These are phyloP conservation scores for Trogon surrucura DNA, from an alignment of 2,113 vertebrate genomes.

Conservation along the genomic window DNA sequence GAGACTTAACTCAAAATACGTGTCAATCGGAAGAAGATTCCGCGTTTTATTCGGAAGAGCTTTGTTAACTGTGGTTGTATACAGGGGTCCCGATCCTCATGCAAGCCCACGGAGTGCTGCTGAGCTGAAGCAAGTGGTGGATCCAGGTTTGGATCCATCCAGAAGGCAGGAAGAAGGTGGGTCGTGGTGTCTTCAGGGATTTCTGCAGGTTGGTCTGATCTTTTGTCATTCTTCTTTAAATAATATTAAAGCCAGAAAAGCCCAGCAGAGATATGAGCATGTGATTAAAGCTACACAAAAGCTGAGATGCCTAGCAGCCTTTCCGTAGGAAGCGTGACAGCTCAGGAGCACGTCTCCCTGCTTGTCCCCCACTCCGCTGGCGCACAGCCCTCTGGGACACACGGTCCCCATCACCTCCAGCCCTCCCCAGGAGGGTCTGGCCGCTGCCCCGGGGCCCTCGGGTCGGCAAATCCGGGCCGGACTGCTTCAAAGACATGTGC, in stretches of 20 bases:
- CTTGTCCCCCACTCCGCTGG: background rate
- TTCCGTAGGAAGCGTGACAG: background rate
- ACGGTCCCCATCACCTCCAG: accelerated
- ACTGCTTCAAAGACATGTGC: accelerated
- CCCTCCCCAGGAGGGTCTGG: background rate
- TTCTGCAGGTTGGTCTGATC: background rate
- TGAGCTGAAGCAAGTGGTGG: background rate
- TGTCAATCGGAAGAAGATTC: background rate
- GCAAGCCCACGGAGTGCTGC: background rate
- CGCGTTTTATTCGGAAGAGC: background rate
- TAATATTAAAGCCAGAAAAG: background rate
- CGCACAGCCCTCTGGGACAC: background rate
- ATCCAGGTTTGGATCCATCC: background rate
- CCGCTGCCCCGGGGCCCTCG: accelerated
- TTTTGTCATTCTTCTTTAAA: background rate
- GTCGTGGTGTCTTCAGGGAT: background rate
- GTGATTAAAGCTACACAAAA: background rate
- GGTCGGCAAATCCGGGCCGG: accelerated
- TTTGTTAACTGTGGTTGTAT: background rate
- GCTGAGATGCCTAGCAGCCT: background rate
- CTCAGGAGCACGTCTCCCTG: background rate
- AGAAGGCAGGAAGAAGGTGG: background rate
- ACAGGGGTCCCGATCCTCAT: background rate
- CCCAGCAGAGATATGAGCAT: background rate
- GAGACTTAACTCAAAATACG: background rate